Evolutionary conservation across 2,888 invertebrate species (phyloP).

Genomic region (Drosophila imparisetae): DNA sequence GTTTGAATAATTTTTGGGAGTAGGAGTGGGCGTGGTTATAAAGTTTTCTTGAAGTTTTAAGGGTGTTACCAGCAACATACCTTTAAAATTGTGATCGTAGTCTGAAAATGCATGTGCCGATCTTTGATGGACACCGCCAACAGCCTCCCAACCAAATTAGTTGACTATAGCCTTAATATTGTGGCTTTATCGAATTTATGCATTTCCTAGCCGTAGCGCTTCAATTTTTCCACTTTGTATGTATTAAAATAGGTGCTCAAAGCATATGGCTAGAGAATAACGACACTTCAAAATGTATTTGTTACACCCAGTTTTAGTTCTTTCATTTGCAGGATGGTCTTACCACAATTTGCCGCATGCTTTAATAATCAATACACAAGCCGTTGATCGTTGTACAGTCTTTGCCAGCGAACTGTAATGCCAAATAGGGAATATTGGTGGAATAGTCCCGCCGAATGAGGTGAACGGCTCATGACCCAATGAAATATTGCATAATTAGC

Average conservation of each 20-base stretch:
- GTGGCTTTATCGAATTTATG: neutral
- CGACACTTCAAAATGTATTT: constrained; percentile 38
- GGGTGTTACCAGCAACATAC: too few relatives aligned
- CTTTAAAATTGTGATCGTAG: too few relatives aligned
- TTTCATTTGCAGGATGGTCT: constrained; percentile 1
- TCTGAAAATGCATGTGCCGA: neutral
- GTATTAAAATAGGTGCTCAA: constrained; percentile 34
- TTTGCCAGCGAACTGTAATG: constrained; percentile 8
- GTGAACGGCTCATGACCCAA: constrained; percentile 51
- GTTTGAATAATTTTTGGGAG: too few relatives aligned
- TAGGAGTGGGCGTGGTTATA: too few relatives aligned
- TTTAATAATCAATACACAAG: constrained; percentile 21
- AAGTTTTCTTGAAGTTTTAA: too few relatives aligned
- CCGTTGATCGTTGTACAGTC: constrained; percentile 59
- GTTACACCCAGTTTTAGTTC: neutral
- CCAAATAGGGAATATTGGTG: constrained; percentile 40
- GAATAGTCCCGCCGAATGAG: constrained; percentile 33
- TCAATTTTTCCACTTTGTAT: too few relatives aligned
- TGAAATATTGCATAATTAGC: constrained; percentile 38
- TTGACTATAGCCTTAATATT: neutral
- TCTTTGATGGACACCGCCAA: neutral
- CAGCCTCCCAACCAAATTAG: neutral
- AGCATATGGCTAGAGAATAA: constrained; percentile 39
- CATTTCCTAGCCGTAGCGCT: neutral
- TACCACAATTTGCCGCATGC: constrained; percentile 60